Conservation (phyloP, 2,888 invertebrate species). For the Bursaphelenchus okinawaensis region DNA sequence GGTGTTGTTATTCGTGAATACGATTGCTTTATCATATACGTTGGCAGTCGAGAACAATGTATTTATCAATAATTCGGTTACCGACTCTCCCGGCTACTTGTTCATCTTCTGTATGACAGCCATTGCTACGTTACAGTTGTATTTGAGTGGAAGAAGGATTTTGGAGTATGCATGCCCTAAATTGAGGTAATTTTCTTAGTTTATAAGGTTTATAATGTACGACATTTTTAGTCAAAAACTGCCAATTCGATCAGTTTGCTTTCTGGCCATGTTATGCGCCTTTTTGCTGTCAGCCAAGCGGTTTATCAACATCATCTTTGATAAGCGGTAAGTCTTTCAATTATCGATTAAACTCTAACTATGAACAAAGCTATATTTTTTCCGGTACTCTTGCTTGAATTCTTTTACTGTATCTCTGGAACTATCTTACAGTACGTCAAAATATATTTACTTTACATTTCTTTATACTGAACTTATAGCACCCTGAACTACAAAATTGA, state of each 20-base stretch:
- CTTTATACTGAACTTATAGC: too few relatives aligned
- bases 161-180: constrained; percentile 4
- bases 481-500: constrained; percentile 11
- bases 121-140: background rate
- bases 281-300: constrained; percentile 8
- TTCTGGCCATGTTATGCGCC: constrained; percentile 2
- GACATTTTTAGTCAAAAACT: background rate
- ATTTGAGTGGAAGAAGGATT: background rate
- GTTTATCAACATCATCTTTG: constrained; percentile 6
- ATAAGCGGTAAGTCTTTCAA: constrained; percentile 11
- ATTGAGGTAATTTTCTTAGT: background rate
- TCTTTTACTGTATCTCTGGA: too few relatives aligned
- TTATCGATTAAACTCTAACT: too few relatives aligned
- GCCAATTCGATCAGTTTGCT: constrained; percentile 1
- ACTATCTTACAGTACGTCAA: background rate
- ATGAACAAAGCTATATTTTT: too few relatives aligned
- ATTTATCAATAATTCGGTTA: background rate
- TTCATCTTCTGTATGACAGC: constrained; percentile 8
- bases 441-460: background rate
- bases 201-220: background rate
- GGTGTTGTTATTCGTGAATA: constrained; percentile 6
- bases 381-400: too few relatives aligned
- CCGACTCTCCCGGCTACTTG: constrained; percentile 8
- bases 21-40: constrained; percentile 6
- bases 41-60: background rate